Base-by-base conservation (phyloP, 2,797 vertebrate species). In the Tenualosa thibaudeaui region DNA sequence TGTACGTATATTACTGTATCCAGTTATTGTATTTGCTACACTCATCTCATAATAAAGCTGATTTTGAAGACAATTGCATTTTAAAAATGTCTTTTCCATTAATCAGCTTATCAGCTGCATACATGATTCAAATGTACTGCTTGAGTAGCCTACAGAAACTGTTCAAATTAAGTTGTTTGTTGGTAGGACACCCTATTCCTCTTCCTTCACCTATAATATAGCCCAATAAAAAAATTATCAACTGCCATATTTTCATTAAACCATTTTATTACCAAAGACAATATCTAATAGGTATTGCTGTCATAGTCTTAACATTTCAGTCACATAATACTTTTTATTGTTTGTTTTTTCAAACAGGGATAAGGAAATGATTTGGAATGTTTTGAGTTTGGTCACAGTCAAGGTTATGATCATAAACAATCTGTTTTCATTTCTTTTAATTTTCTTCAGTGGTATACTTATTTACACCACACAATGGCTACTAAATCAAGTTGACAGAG, bases 1-100 rank as follows among this genome's bases (percentile, higher is more conserved):
- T 81, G 58, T 78, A 78, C 31, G 31, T 78, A 43, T 78, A 56
- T 78, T 31, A 88, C 5, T 31, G 5, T 17, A 78, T 46, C 71
- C 17, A 46, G 37, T 46, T 78, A 78, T 19, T 78, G 22, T 54
- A 85, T 85, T 90, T 88, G 88, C 84, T 90, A 90, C 83, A 88
- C 68, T 15, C 56, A 81, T 78, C 82, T 88, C 84, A 78, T 87
- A 92, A 92, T 92, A 92, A 93, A 93, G 82, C 83, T 82, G 78
- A 89, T 88, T 92, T 86, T 86, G 10, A 89, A 62, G 19, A 53
- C 7, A 62, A 56, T 56, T 31, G 22, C 5, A 62, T 31, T 31
- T 65, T 49, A 13, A 9, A 65, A 62, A 24, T 62, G n/a, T 65
- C 10, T 13, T 37, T 71, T 62, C 9, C 7, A 62, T 24, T 0